Percentiles rank a stretch among this genome's conserved stretches.
phyloP scores from a whole-genome alignment of 2,888 invertebrate genomes.

The Aporophyla nigra region DNA sequence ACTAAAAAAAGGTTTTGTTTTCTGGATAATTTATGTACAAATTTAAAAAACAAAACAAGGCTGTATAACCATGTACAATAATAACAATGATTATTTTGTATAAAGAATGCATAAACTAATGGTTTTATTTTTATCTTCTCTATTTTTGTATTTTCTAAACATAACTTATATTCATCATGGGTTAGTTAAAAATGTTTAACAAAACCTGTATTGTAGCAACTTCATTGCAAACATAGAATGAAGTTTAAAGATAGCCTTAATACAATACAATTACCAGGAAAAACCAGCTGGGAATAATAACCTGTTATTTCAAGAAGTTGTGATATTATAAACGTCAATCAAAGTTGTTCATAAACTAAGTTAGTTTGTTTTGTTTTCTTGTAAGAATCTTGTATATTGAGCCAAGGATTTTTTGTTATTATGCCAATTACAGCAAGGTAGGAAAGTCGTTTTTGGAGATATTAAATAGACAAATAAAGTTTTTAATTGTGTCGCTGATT shows the following conservation, averaged over 20 bases:
- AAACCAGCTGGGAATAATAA: constrained; percentile 24
- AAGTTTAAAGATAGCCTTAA: background rate
- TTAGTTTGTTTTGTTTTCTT: constrained; percentile 15
- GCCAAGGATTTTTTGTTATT: constrained; percentile 11
- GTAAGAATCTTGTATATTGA: background rate
- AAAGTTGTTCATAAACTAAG: background rate
- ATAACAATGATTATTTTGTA: background rate
- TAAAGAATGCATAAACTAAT: background rate
- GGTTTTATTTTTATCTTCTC: background rate
- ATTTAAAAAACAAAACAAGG: background rate
- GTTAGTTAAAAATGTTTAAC: background rate
- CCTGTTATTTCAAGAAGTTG: background rate
- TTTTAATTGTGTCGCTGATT: background rate
- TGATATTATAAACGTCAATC: constrained; percentile 1
- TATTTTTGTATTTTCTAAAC: too few species aligned
- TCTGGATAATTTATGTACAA: background rate
- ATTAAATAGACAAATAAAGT: background rate
- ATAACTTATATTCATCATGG: background rate
- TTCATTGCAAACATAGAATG: background rate
- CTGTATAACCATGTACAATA: background rate
- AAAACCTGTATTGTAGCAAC: background rate
- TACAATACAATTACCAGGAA: constrained; percentile 36
- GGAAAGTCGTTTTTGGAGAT: background rate
- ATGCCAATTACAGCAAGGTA: background rate
- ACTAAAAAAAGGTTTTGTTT: background rate